Evolutionary conservation across 1,140 invertebrate genomes (phyloP), one percentile per base, ranked within the genome.

Genomic region (Bradynema listronoti): DNA sequence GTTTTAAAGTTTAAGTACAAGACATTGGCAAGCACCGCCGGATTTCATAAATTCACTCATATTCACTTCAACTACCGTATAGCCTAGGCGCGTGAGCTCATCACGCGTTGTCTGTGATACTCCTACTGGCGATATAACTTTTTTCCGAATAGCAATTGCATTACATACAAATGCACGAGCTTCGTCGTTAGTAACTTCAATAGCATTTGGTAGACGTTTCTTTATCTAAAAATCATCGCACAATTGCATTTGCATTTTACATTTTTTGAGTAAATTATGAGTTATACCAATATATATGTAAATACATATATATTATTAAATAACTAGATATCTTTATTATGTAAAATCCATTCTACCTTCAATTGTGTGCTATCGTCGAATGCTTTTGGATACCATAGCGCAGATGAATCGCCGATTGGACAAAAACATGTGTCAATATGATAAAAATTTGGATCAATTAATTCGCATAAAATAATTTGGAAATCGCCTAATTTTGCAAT

Each of bases 31-130:
- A 30, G 74, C 74, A 9, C 74, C 74, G 6, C 74, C 74, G 52
- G 71, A 71, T 51, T 77, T 77, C 71, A 77, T 78, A 47, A 77
- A 77, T 56, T 77, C 74, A 43, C 63, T 69, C 74, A 77, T 77
- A 29, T 73, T 71, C 2, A 78, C 63, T 51, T 77, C 76, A n/a
- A 51, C 46, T 2, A 75, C 64, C n/a, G 47, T 34, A 49, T 68
- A 78, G 11, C 76, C 74, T 0, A 71, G 19, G 29, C 59, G 43
- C 16, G 25, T 33, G 2, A 77, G 56, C 24, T 52, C 51, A 19
- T 60, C 43, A n/a, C 47, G 56, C 0, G 76, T 77, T 14, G 65
- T 32, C n/a, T 59, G 16, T 24, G 50, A 36, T 22, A 78, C 66
- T 9, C 76, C 74, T 32, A 64, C 64, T 2, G 74, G 74, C 11